Evolutionary conservation across 1,140 invertebrate species (phyloP).

Genomic region (Eueides isabella): DNA sequence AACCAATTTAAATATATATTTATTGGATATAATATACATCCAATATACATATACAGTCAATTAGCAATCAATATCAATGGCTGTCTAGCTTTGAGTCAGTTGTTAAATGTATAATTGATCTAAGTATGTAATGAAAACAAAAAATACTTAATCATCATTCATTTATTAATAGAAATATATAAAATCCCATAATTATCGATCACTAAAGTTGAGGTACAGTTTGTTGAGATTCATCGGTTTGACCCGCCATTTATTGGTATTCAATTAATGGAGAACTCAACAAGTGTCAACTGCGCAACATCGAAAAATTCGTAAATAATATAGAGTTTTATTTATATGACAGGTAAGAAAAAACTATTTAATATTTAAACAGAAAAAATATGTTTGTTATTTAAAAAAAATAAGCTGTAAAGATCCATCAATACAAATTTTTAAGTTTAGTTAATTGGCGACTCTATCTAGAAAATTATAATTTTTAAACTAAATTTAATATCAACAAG

Average conservation of each 20-base stretch:
- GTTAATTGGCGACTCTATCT: background rate
- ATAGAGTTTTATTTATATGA: background rate
- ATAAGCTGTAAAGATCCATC: background rate
- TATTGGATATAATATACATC: too few relatives aligned
- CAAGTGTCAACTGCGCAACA: slow-evolving; percentile 13
- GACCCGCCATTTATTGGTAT: slow-evolving; percentile 13
- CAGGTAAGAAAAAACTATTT: background rate
- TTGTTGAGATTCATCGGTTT: slow-evolving; percentile 5
- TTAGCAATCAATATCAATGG: background rate
- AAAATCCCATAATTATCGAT: background rate
- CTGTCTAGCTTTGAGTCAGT: background rate
- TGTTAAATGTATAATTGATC: background rate
- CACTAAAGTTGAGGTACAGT: background rate
- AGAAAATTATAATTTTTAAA: background rate
- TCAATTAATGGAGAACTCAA: slow-evolving; percentile 6
- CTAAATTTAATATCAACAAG: background rate
- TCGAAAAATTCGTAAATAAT: background rate
- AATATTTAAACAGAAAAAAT: background rate
- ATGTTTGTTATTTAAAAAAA: background rate
- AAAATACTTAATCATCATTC: too few relatives aligned
- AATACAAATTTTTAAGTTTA: background rate
- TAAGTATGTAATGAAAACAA: too few relatives aligned
- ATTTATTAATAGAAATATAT: background rate
- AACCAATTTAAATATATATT: too few relatives aligned
- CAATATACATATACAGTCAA: background rate